phyloP scores from a whole-genome alignment of 2,797 vertebrate species.

The Aplochiton taeniatus region DNA sequence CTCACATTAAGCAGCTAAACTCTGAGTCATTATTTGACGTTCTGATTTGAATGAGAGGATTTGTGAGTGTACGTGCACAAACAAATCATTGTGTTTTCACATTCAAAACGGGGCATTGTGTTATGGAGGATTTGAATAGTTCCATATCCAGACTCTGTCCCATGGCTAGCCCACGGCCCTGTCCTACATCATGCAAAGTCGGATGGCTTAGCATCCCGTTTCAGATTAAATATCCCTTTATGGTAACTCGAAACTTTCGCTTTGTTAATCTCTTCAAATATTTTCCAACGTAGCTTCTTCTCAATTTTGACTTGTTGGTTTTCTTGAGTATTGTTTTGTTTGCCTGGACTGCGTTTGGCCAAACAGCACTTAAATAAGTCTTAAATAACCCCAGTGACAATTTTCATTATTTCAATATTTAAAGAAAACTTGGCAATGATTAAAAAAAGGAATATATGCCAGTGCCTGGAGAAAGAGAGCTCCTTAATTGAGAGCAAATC shows the following conservation, averaged over 20 bases:
- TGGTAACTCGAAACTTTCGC: no score
- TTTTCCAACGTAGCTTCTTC: no score
- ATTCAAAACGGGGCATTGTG: background rate
- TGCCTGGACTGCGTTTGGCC: background rate
- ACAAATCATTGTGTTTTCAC: constrained; percentile 26
- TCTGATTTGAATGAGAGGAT: background rate
- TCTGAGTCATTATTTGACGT: constrained; percentile 8
- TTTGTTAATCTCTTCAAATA: no score
- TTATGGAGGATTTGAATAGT: background rate
- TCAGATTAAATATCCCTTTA: no score
- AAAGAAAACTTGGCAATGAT: constrained; percentile 34
- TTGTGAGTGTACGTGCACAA: background rate
- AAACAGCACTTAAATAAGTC: constrained; percentile 18
- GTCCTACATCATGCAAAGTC: no score
- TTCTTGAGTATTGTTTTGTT: no score
- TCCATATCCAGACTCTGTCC: no score
- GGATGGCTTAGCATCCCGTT: no score
- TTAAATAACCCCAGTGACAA: constrained; percentile 33
- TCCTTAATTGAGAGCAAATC: constrained; percentile 67
- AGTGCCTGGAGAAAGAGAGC: constrained; percentile 54
- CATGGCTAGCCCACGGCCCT: no score
- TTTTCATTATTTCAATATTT: constrained; percentile 52
- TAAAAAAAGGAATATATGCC: constrained; percentile 37
- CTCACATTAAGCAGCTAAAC: background rate
- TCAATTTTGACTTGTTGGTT: no score